Evolutionary conservation across 2,888 invertebrate genomes (phyloP).

Genomic region (Callimorpha dominula): DNA sequence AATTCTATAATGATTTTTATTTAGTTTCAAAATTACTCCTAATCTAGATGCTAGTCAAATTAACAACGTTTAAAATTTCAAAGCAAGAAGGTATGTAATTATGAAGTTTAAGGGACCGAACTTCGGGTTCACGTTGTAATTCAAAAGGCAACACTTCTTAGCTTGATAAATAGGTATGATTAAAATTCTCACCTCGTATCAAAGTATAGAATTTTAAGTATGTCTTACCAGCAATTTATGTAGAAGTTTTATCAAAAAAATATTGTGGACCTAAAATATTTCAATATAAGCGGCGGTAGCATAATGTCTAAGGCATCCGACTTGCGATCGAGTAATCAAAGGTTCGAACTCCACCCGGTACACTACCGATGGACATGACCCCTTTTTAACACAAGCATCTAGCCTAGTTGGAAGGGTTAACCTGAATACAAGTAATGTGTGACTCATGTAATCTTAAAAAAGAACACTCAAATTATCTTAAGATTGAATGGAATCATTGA

Average conservation of each 20-base stretch:
- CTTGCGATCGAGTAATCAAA: too few species aligned
- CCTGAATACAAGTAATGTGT: too few species aligned
- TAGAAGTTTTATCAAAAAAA: not conserved
- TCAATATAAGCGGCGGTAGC: too few species aligned
- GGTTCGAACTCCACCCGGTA: too few species aligned
- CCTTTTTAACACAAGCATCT: too few species aligned
- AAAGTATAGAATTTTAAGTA: not conserved
- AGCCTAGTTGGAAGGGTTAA: too few species aligned
- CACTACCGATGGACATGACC: too few species aligned
- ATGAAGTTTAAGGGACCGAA: slow-evolving; percentile 48
- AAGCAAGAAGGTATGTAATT: slow-evolving; percentile 51
- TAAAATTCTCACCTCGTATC: slow-evolving; percentile 10
- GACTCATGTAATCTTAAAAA: too few species aligned
- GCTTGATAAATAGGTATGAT: slow-evolving; percentile 37
- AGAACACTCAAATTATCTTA: too few species aligned
- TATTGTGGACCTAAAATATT: not conserved
- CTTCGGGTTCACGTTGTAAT: slow-evolving; percentile 40
- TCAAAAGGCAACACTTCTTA: slow-evolving; percentile 40
- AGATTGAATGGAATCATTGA: too few species aligned
- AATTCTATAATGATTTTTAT: slow-evolving; percentile 27
- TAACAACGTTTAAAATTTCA: slow-evolving; percentile 48
- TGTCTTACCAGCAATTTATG: not conserved
- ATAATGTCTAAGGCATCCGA: too few species aligned
- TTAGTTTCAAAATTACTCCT: slow-evolving; percentile 41
- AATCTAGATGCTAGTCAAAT: slow-evolving; percentile 39